phyloP scores from a whole-genome alignment of 92 coral and sea anemone genomes.

The Parazoanthus atlanticus region DNA sequence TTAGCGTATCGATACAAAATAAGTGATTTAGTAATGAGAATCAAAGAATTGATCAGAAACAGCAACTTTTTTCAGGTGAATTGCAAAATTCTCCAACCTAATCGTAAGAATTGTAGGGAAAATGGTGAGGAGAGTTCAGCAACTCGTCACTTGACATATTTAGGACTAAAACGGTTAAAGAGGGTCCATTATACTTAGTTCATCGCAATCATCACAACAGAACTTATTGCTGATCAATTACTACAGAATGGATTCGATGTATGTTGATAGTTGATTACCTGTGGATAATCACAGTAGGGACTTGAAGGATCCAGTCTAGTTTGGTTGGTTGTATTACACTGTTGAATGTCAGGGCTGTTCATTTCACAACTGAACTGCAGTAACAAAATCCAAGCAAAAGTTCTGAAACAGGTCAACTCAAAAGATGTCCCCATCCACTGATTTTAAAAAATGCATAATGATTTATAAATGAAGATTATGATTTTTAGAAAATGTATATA shows the following conservation, averaged over 20 bases:
- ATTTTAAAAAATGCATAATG: not conserved
- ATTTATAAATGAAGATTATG: too few species aligned
- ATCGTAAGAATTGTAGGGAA: too few species aligned
- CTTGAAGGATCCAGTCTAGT: conserved; percentile 29
- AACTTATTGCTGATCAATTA: not conserved
- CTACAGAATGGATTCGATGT: not conserved
- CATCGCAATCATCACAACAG: not conserved
- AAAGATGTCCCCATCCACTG: not conserved
- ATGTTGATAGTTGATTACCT: conserved; percentile 29
- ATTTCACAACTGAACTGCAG: conserved; percentile 32
- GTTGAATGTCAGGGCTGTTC: not conserved
- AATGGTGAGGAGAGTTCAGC: too few species aligned
- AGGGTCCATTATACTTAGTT: too few species aligned
- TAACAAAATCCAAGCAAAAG: not conserved
- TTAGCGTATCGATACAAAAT: too few species aligned
- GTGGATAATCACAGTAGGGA: conserved; percentile 58
- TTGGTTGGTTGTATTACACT: conserved; percentile 18
- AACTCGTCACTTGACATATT: too few species aligned
- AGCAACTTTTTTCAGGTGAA: too few species aligned
- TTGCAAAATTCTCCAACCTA: too few species aligned
- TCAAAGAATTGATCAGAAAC: too few species aligned
- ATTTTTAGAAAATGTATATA: too few species aligned
- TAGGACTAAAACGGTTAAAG: too few species aligned
- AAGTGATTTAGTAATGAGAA: too few species aligned
- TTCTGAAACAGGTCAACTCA: not conserved